These are phyloP conservation scores for Crypturellus undulatus DNA, from an alignment of 2,113 vertebrate genomes.

Conservation along the genomic window DNA sequence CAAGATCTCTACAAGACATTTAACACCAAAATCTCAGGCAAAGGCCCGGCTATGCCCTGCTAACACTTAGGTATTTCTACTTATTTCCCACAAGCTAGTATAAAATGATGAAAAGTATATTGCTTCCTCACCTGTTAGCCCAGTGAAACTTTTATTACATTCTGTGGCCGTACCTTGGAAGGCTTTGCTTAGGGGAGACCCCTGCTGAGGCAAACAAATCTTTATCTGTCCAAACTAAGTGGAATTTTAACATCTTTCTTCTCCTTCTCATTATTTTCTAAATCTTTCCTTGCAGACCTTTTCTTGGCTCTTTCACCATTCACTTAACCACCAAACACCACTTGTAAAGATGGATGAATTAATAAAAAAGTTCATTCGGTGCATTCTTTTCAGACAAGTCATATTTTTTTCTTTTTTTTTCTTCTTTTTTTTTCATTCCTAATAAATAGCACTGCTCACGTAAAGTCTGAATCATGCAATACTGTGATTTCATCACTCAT, in stretches of 20 bases:
- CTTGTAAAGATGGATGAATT: neutral
- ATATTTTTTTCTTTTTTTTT: neutral
- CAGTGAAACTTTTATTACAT: neutral
- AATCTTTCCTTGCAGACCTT: neutral
- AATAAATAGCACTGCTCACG: neutral
- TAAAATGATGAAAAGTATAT: neutral
- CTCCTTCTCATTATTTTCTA: neutral
- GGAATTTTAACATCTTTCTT: neutral
- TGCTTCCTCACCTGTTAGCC: neutral
- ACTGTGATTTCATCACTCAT: neutral
- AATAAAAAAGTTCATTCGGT: neutral
- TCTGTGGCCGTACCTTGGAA: neutral
- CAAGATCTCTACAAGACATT: neutral
- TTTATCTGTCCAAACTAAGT: neutral
- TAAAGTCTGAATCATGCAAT: neutral
- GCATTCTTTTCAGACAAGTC: neutral
- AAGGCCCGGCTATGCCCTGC: neutral
- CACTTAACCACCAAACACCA: neutral
- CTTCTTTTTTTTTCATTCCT: neutral
- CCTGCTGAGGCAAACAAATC: neutral
- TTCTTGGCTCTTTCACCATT: neutral
- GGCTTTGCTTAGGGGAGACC: neutral
- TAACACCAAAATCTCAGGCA: neutral
- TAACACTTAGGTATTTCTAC: neutral
- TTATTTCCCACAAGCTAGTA: neutral